These are phyloP conservation scores for Drosophila baimaii DNA, from an alignment of 1,140 invertebrate species.

Conservation along the genomic window DNA sequence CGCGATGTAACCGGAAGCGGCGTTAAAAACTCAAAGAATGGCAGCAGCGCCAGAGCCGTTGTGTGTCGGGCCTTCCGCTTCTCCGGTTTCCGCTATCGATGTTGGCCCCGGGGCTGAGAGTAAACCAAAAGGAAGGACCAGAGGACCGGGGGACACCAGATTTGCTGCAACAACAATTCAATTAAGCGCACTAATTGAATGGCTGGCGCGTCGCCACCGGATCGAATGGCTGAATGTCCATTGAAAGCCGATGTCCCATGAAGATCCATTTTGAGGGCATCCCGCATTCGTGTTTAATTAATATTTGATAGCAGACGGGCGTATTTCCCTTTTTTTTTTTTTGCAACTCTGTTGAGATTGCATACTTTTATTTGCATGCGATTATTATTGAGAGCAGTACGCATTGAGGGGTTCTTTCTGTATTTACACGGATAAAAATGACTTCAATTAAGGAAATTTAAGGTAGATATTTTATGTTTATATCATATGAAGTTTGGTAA, in stretches of 20 bases:
- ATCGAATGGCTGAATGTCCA: conserved; percentile 52
- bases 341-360: conserved; percentile 6
- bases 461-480: background rate
- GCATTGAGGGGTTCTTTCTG: background rate
- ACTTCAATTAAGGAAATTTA: background rate
- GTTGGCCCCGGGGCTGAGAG: conserved; percentile 4
- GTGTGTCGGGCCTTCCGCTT: conserved; percentile 18
- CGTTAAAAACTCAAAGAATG: conserved; percentile 64
- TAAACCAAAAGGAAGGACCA: background rate
- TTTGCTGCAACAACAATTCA: conserved; percentile 81
- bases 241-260: conserved; percentile 15
- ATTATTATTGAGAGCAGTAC: background rate
- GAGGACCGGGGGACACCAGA: conserved; percentile 57
- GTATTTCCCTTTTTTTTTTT: conserved; percentile 1
- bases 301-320: conserved; percentile 27
- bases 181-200: conserved; percentile 84
- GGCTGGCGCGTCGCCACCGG: conserved; percentile 43
- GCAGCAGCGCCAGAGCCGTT: conserved; percentile 25
- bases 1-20: conserved; percentile 68
- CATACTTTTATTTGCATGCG: background rate
- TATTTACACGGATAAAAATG: background rate
- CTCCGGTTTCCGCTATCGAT: conserved; percentile 22
- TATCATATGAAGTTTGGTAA: background rate
- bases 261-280: conserved; percentile 37
- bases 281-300: conserved; percentile 22